Evolutionary conservation across 1,140 invertebrate species (phyloP), one percentile per base, ranked within the genome.

Genomic region (Limonius californicus): DNA sequence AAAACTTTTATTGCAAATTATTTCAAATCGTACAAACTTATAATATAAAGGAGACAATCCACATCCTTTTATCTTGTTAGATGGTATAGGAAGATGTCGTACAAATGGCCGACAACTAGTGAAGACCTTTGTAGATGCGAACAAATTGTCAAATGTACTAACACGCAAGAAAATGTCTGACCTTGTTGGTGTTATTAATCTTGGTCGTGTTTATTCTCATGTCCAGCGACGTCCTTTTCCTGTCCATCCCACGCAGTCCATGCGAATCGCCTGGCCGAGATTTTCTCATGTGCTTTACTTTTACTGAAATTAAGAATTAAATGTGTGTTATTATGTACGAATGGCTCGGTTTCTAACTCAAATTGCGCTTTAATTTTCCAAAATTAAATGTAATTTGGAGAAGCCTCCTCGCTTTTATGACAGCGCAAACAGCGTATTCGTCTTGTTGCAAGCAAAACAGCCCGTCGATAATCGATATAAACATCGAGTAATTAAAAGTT

Each of bases 241-340:
- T 50, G 65, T 62, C 54, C 68, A 60, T 27, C 68, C 68, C 66
- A 67, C 66, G 63, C 66, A 64, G 64, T 57, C 62, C 67, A 71
- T 71, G 70, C 68, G 70, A 71, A 68, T 70, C 68, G 61, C 58
- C 57, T 65, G 62, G 63, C 61, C 62, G 60, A 68, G 57, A 65
- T 68, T 62, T 71, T 71, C 70, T 70, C 70, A 71, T 69, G 70
- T 71, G 61, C 61, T 65, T 50, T 50, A 50, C 45, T 50, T 50
- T 50, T 50, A 50, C 45, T 50, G 6, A 19, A 16, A 21, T 50
- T 50, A 50, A 21, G 16, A 50, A 50, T 50, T 21, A 19, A 18
- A 50, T 50, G 16, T 50, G 45, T 50, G 16, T 50, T 19, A 50
- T 21, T 21, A 21, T 19, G 2, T 18, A 50, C 11, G 43, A 15